Evolutionary conservation across 2,888 invertebrate species (phyloP).

Genomic region (Agrochola litura): DNA sequence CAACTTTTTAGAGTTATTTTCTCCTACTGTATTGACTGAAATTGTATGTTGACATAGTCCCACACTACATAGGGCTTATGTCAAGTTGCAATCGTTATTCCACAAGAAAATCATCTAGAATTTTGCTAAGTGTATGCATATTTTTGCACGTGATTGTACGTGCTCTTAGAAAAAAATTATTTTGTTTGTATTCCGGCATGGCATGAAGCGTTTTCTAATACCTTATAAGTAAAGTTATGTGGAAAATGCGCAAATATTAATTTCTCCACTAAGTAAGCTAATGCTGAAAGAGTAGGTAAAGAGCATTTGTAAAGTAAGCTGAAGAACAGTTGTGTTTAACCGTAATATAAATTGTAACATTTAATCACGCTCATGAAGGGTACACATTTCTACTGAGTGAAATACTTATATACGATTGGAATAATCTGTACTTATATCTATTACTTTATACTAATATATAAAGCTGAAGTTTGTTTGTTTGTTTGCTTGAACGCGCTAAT

Average conservation of each 20-base stretch:
- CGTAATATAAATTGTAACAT: neutral
- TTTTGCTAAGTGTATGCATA: no score
- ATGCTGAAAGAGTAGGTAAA: slow-evolving; percentile 9
- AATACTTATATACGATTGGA: neutral
- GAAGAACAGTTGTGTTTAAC: neutral
- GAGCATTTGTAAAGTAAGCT: neutral
- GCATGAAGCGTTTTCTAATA: neutral
- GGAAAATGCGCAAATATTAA: slow-evolving; percentile 6
- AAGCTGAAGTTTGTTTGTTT: no score
- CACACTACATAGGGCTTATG: no score
- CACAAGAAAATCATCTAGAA: no score
- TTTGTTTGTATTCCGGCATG: slow-evolving; percentile 9
- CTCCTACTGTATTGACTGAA: no score
- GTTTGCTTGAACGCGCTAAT: no score
- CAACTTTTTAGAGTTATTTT: no score
- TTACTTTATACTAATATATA: no score
- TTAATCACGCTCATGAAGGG: neutral
- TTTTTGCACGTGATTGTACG: neutral
- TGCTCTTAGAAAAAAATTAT: neutral
- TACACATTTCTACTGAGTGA: neutral
- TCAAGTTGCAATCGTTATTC: no score
- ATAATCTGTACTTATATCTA: no score
- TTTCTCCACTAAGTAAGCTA: neutral
- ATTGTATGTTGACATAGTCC: no score
- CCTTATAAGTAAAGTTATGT: neutral